Conservation (phyloP, 2,797 vertebrate species). For the Picus viridis region DNA sequence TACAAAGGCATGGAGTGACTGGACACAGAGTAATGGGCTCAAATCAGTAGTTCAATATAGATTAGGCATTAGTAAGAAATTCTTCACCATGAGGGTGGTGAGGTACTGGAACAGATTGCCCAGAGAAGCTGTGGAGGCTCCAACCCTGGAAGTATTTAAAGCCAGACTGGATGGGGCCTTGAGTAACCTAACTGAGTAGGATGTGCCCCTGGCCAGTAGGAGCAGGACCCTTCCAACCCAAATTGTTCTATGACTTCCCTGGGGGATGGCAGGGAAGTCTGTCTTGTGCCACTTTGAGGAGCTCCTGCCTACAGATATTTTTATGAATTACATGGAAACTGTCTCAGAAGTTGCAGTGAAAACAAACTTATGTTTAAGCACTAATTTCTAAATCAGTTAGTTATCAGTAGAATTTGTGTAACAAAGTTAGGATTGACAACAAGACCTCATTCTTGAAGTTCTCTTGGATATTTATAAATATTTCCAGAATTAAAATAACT, state of each 20-base stretch:
- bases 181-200: too few relatives aligned
- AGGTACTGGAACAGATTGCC: too few relatives aligned
- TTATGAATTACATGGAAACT: not conserved
- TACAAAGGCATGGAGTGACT: too few relatives aligned
- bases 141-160: too few relatives aligned
- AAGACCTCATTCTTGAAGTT: not conserved
- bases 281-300: not conserved
- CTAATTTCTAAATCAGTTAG: not conserved
- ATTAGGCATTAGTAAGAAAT: too few relatives aligned
- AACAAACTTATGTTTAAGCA: not conserved
- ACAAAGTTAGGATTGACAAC: not conserved
- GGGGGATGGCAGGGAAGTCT: not conserved
- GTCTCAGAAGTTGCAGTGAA: not conserved
- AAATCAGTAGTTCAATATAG: too few relatives aligned
- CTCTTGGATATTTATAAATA: not conserved
- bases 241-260: not conserved
- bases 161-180: too few relatives aligned
- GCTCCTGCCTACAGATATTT: not conserved
- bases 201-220: too few relatives aligned
- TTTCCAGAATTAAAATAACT: not conserved
- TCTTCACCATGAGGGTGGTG: too few relatives aligned
- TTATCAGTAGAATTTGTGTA: not conserved
- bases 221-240: too few relatives aligned
- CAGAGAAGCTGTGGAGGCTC: too few relatives aligned
- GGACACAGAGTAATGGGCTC: too few relatives aligned